These are phyloP conservation scores for Oscheius sp. DNA, from an alignment of 1,140 invertebrate species.

Conservation along the genomic window DNA sequence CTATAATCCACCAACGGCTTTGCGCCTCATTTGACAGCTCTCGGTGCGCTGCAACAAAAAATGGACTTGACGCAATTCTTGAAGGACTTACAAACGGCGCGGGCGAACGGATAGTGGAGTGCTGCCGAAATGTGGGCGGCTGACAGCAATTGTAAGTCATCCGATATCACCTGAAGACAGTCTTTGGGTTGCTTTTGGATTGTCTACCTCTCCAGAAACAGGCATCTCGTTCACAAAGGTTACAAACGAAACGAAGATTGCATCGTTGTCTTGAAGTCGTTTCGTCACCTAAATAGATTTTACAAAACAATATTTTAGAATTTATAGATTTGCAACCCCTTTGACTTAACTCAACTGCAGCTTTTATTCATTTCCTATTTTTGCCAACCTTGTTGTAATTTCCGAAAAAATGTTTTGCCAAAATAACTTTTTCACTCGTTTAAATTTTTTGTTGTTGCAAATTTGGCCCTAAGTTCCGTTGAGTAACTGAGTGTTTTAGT, in stretches of 20 bases:
- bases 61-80: background rate
- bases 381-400: too few species aligned
- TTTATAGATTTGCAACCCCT: too few species aligned
- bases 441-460: too few species aligned
- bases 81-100: background rate
- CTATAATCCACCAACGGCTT: slow-evolving; percentile 30
- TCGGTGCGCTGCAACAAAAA: slow-evolving; percentile 14
- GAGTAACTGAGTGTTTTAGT: too few species aligned
- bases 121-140: slow-evolving; percentile 29
- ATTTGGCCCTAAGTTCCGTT: too few species aligned
- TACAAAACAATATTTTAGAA: too few species aligned
- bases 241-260: slow-evolving; percentile 21
- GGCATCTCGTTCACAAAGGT: slow-evolving; percentile 1
- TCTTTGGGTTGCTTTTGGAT: background rate
- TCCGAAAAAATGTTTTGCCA: too few species aligned
- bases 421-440: too few species aligned
- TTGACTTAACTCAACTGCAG: too few species aligned
- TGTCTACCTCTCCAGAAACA: slow-evolving; percentile 25
- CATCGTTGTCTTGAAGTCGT: too few species aligned
- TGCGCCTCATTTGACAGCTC: background rate
- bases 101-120: slow-evolving; percentile 13
- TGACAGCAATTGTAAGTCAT: slow-evolving; percentile 17
- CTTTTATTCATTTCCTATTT: too few species aligned
- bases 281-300: too few species aligned
- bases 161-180: slow-evolving; percentile 24